Evolutionary conservation across 2,888 invertebrate species (phyloP), one percentile per base, ranked within the genome.

Genomic region (Nudaria mundana): DNA sequence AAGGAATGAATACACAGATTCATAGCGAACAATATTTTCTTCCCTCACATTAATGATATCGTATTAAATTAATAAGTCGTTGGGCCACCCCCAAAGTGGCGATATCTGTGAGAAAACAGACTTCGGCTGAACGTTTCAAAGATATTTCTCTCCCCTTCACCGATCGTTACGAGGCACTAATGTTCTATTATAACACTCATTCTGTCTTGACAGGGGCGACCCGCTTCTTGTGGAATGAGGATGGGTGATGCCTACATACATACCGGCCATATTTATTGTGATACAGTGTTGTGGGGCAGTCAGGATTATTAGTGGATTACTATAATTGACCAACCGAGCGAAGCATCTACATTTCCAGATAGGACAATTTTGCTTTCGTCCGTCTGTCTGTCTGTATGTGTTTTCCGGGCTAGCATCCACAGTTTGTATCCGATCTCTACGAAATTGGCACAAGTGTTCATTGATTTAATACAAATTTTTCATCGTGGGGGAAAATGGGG

Each of bases 41-140:
- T 57, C 61, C 64, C 57, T 59, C 56, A 48, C 45, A 48, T 48
- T 65, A 66, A 53, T 62, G 67, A 63, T 71, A 67, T 64, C 65
- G 66, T 66, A 63, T 71, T 67, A 68, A 72, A 74, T 76, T 71
- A 72, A 72, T 73, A 72, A 74, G 72, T 66, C 67, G 66, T 72
- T 66, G 54, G 49, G 57, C 52, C 63, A 58, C 55, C n/a, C 53
- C 60, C 52, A 5, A 65, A 61, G 55, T 59, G 46, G 60, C 57
- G 57, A 65, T 72, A 67, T 72, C 64, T 69, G 44, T 50, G 59
- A 61, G 66, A 68, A 56, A 66, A 63, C 63, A 65, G 64, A 66
- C 57, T 63, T 60, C 52, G 49, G 52, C 43, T 46, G 39, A 39
- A 41, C 50, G 40, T 44, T 37, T 38, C 43, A 51, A 49, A 53